phyloP scores from a whole-genome alignment of 35 echinoderm and acorn worm species.

The Ophiothrix spiculata region DNA sequence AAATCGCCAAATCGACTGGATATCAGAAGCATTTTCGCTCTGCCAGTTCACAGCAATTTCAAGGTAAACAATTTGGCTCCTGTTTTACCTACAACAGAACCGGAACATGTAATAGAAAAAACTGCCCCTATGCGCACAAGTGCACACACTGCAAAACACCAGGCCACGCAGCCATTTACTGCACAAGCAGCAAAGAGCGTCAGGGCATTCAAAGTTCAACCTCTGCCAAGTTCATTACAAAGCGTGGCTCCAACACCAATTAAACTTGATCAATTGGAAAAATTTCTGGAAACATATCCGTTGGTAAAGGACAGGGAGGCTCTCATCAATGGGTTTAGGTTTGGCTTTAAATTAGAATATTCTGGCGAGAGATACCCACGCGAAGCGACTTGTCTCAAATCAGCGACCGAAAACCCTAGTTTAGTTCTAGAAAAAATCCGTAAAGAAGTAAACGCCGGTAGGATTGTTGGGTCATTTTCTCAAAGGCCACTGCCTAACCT shows the following conservation, averaged over 20 bases:
- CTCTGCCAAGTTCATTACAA: too few relatives aligned
- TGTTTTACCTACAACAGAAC: not conserved
- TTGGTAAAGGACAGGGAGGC: not conserved
- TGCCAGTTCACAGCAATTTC: too few relatives aligned
- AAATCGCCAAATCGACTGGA: too few relatives aligned
- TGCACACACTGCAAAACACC: not conserved
- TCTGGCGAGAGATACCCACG: not conserved
- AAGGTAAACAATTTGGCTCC: not conserved
- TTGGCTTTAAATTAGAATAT: not conserved
- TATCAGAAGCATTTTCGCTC: too few relatives aligned
- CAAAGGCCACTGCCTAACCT: constrained; percentile 10
- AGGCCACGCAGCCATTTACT: not conserved
- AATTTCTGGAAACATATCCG: not conserved
- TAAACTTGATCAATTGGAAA: not conserved
- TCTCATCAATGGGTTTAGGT: not conserved
- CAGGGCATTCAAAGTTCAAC: too few relatives aligned
- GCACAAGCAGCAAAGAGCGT: too few relatives aligned
- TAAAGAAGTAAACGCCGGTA: constrained; percentile 12
- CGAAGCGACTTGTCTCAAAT: not conserved
- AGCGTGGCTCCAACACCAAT: constrained; percentile 35
- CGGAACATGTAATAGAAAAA: not conserved
- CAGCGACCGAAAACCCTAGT: not conserved
- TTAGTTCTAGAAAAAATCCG: not conserved
- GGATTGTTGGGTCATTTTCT: constrained; percentile 27
- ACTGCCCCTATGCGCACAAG: not conserved